Base-by-base conservation (phyloP, 2,888 invertebrate genomes). In the Meteorus cinctellus region DNA sequence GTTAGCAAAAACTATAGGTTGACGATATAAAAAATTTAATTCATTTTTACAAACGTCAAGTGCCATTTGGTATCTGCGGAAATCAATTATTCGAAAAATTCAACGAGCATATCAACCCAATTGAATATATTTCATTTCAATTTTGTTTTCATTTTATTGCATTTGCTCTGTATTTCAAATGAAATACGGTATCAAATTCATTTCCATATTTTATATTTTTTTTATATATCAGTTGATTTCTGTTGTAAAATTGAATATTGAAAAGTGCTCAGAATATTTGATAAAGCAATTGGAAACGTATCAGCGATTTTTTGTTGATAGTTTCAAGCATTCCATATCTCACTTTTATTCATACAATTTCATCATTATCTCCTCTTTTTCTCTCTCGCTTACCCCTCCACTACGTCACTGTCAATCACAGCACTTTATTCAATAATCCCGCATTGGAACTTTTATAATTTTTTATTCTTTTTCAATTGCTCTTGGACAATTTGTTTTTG, bases 391-490 rank as follows among this genome's bases (percentile, higher is more conserved):
- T 19, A 19, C 19, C 24, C n/a, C 4, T 48, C 1, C 65, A 41
- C 19, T 19, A 65, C n/a, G 41, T 65, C 65, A 65, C 41, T 41
- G 65, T 65, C 65, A 65, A 65, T 65, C 31, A 65, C 65, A 65
- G 29, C 10, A n/a, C 12, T n/a, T 65, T 65, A 65, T n/a, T 65
- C 65, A 65, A 65, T 65, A 16, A 65, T 41, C 34, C 41, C 36
- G n/a, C 34, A 34, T 36, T 34, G 31, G 24, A 14, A 34, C 19
- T 65, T 34, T 41, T 8, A 36, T 31, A 65, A 19, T 65, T 34
- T 65, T 34, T 36, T n/a, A 65, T 34, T 19, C 16, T 12, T 63
- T 63, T 31, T 65, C 34, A 65, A 65, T 65, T 14, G 41, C 65
- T 63, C 63, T 65, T 65, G 12, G 41, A 34, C 65, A 19, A 65